Base-by-base conservation (phyloP, 1,140 invertebrate species). In the Lasioglossum baleicum region DNA sequence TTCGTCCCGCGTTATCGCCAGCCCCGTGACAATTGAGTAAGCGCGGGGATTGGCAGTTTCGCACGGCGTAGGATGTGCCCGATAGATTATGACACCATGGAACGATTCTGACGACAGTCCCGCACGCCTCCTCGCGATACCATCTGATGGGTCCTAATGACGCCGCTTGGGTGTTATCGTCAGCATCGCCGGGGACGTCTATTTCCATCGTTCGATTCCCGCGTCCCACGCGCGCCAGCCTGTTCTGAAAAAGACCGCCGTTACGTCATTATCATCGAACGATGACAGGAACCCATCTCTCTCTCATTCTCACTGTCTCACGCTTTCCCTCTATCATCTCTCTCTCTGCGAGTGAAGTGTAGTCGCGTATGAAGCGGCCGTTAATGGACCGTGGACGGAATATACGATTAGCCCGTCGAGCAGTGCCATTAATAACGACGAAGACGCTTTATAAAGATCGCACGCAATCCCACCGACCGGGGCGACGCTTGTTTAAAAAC, bases 181-280 rank as follows among this genome's bases (percentile, higher is more conserved):
- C 67, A 26, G 56, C n/a, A 51, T 71, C 67, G 75, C 20, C 31
- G 68, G 56, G 69, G 40, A 48, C 44, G 69, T 64, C 69, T 72
- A 78, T 78, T 78, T 67, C 51, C 53, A 44, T 66, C 75, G 17
- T 58, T 63, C 75, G 75, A 85, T 56, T 70, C 65, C 35, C 60
- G 48, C 83, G 68, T 74, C 74, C 67, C 53, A 77, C 82, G 77
- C 58, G 17, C 44, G 13, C 2, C 53, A 61, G 35, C 20, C 51
- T 7, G 53, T 42, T 53, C 63, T 75, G 63, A 80, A 78, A 84
- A 85, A 72, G 40, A n/a, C 10, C 63, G 56, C 40, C 71, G 77
- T 86, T 86, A 86, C 81, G 85, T 86, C 85, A 86, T 80, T 86
- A 82, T 78, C 68, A 69, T 20, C 44, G 69, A 68, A 80, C 83